Evolutionary conservation across 1,140 invertebrate species (phyloP).

Genomic region (Phortica variegata): DNA sequence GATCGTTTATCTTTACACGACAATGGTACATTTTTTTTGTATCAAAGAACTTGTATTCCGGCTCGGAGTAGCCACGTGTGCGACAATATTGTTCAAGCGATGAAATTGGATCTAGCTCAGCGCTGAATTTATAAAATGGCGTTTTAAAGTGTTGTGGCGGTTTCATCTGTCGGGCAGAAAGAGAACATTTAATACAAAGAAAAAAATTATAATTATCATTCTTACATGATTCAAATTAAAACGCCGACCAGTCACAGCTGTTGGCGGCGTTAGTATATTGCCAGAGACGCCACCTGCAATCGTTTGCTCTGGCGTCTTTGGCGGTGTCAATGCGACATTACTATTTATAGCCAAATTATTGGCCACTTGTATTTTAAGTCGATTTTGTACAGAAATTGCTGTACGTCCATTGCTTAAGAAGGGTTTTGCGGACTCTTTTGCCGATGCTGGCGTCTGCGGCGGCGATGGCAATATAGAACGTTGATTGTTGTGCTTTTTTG

Average conservation of each 20-base stretch:
- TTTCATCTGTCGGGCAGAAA: constrained; percentile 5
- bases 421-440: not conserved
- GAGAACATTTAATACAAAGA: not conserved
- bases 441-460: not conserved
- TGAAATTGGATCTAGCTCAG: constrained; percentile 23
- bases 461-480: constrained; percentile 1
- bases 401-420: too few species aligned
- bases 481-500: constrained; percentile 8
- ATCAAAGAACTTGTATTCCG: constrained; percentile 24
- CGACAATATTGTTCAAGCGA: constrained; percentile 33
- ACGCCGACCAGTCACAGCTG: not conserved
- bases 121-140: too few species aligned
- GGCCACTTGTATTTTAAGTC: too few species aligned
- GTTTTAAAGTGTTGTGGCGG: too few species aligned
- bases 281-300: too few species aligned
- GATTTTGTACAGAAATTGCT: not conserved
- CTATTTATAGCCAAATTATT: too few species aligned
- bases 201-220: not conserved
- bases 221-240: not conserved
- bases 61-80: constrained; percentile 18
- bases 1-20: constrained; percentile 29
- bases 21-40: constrained; percentile 28
- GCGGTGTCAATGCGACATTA: constrained; percentile 35
- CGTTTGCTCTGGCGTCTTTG: constrained; percentile 28
- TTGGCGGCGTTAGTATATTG: constrained; percentile 4